phyloP scores from a whole-genome alignment of 2,797 vertebrate species.

The Fundulus diaphanus region DNA sequence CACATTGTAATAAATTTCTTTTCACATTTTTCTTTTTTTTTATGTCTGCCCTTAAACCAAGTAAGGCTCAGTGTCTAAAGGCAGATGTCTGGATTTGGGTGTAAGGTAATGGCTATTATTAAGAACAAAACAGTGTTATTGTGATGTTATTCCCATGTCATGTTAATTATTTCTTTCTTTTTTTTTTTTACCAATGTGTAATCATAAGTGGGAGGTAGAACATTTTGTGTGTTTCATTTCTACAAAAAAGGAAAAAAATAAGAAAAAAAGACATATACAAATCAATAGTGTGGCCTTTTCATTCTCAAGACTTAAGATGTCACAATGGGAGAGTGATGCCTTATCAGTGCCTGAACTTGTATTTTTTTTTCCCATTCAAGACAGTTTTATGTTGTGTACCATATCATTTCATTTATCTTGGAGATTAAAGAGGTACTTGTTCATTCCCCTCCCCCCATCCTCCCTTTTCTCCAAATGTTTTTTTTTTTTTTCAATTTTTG shows the following conservation, averaged over 20 bases:
- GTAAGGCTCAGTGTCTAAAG: slow-evolving; percentile 64
- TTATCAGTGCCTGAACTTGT: slow-evolving; percentile 90
- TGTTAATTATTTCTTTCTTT: slow-evolving; percentile 73
- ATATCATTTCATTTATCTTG: slow-evolving; percentile 82
- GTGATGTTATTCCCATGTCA: slow-evolving; percentile 79
- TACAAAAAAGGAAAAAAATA: slow-evolving; percentile 71
- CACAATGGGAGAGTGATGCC: slow-evolving; percentile 87
- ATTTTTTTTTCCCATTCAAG: slow-evolving; percentile 84
- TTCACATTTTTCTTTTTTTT: slow-evolving; percentile 63
- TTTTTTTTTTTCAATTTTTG: slow-evolving; percentile 68
- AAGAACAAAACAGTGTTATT: slow-evolving; percentile 84
- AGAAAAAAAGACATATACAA: slow-evolving; percentile 82
- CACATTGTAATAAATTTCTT: slow-evolving; percentile 69
- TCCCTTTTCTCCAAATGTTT: slow-evolving; percentile 65
- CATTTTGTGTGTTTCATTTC: slow-evolving; percentile 78
- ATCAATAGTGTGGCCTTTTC: slow-evolving; percentile 90
- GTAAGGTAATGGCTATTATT: slow-evolving; percentile 71
- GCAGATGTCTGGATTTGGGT: slow-evolving; percentile 67
- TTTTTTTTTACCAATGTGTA: slow-evolving; percentile 75
- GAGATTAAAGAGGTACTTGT: slow-evolving; percentile 81
- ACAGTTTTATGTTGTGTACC: slow-evolving; percentile 82
- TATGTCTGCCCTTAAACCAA: slow-evolving; percentile 67
- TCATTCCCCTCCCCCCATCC: slow-evolving; percentile 76
- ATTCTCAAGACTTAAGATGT: slow-evolving; percentile 87
- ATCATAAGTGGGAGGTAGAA: slow-evolving; percentile 75